Evolutionary conservation across 2,888 invertebrate genomes (phyloP).

Genomic region (Drosophila aldrichi): DNA sequence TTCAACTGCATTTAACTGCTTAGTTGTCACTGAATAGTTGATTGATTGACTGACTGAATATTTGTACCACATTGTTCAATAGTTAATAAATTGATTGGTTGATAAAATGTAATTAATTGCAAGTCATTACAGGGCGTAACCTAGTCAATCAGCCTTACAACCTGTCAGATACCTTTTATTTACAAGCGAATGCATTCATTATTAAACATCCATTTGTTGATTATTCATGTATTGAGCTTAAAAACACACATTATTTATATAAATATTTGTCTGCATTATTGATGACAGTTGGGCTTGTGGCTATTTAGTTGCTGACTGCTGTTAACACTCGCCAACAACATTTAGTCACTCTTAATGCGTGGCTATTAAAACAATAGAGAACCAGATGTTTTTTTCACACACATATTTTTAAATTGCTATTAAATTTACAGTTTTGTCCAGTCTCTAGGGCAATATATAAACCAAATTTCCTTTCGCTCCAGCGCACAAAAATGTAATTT

Average conservation of each 20-base stretch:
- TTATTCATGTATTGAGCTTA: conserved; percentile 46
- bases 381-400: background rate
- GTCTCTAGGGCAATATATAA: conserved; percentile 2
- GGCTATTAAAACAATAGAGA: conserved; percentile 1
- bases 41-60: background rate
- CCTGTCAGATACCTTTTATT: background rate
- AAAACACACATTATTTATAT: conserved; percentile 40
- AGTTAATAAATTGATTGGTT: background rate
- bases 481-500: background rate
- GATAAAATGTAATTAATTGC: conserved; percentile 1
- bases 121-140: conserved; percentile 7
- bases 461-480: background rate
- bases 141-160: background rate
- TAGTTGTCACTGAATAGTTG: background rate
- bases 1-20: background rate
- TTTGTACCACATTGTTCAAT: background rate
- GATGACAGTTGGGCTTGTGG: conserved; percentile 44
- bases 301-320: conserved; percentile 33
- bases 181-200: conserved; percentile 25
- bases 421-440: background rate
- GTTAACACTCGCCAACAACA: conserved; percentile 1
- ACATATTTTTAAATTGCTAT: background rate
- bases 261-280: conserved; percentile 45
- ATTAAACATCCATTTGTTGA: conserved; percentile 45
- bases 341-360: conserved; percentile 11